A percentile compares a stretch with the other conserved stretches of the same genome.
These are phyloP conservation scores for Ostrea edulis DNA, from an alignment of 1,140 invertebrate species.

Conservation along the genomic window DNA sequence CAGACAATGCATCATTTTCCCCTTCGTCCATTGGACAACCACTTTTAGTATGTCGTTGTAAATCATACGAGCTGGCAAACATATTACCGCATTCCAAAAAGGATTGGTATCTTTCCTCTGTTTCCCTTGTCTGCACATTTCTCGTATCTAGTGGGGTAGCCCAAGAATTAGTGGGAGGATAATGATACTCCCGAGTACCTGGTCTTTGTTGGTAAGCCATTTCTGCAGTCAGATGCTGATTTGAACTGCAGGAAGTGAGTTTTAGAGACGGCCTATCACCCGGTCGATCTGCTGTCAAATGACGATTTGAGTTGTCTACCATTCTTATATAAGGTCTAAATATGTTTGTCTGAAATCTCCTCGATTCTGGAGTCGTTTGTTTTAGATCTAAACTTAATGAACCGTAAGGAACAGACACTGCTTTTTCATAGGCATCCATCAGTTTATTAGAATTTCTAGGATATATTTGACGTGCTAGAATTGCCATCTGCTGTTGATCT, in stretches of 20 bases:
- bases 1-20: no score
- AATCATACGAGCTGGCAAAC: no score
- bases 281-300: conserved; percentile 6
- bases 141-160: background rate
- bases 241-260: background rate
- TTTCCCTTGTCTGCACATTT: conserved; percentile 10
- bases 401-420: conserved; percentile 1
- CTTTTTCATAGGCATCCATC: background rate
- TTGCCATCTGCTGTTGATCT: conserved; percentile 32
- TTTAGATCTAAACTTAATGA: conserved; percentile 31
- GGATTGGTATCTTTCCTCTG: no score
- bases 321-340: conserved; percentile 15
- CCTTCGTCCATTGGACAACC: no score
- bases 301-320: background rate
- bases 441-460: conserved; percentile 17
- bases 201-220: background rate
- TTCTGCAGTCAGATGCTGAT: background rate
- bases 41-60: no score
- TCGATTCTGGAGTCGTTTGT: conserved; percentile 40
- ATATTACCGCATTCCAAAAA: no score
- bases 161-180: background rate
- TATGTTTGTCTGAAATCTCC: conserved; percentile 32
- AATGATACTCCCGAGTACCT: background rate
- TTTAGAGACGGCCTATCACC: background rate
- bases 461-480: conserved; percentile 44